Percentiles rank a stretch among this genome's conserved stretches.
Evolutionary conservation across 1,140 invertebrate species (phyloP).

Genomic region (Argopecten irradians): DNA sequence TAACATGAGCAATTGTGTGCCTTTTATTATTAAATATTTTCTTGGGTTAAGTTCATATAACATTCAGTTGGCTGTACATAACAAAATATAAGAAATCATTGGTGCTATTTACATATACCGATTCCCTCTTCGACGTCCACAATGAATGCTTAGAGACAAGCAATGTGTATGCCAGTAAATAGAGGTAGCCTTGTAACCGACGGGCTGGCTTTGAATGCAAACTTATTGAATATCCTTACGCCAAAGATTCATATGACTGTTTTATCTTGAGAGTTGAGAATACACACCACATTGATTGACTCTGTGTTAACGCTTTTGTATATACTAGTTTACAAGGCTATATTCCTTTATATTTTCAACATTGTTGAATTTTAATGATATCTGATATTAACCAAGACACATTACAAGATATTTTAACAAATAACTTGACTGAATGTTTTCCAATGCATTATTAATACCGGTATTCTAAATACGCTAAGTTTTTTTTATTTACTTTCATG

Average conservation of each 20-base stretch:
- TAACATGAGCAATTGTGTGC: background rate
- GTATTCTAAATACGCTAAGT: too few species aligned
- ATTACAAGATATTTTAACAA: background rate
- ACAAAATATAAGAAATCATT: slow-evolving; percentile 23
- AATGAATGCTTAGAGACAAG: background rate
- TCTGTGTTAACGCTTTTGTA: background rate
- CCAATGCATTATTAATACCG: too few species aligned
- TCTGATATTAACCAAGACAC: background rate
- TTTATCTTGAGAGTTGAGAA: background rate
- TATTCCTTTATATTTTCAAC: background rate
- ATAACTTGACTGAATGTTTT: background rate
- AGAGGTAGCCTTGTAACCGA: background rate
- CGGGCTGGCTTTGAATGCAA: background rate
- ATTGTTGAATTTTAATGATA: background rate
- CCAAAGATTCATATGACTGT: background rate
- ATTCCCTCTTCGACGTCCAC: slow-evolving; percentile 1
- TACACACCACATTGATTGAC: background rate
- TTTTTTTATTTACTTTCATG: too few species aligned
- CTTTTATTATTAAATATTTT: background rate
- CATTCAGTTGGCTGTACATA: background rate
- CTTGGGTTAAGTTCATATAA: background rate
- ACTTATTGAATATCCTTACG: background rate
- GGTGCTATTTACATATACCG: background rate
- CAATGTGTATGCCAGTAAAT: background rate
- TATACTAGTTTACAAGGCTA: background rate